A percentile compares a stretch with the other conserved stretches of the same genome.
phyloP scores from a whole-genome alignment of 2,888 invertebrate species.

The Rhamphomyia laevipes region DNA sequence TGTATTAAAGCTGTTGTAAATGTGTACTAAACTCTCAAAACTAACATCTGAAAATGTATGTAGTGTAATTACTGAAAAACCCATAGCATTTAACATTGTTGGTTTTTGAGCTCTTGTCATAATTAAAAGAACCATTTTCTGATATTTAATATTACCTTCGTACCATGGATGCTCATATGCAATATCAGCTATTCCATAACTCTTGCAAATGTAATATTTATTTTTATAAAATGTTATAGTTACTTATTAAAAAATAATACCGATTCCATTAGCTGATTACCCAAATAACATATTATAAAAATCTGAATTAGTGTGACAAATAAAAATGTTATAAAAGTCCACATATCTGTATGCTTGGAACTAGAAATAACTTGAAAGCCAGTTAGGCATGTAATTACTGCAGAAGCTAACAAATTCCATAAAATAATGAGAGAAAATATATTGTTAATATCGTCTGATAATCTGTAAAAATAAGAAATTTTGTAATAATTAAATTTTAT shows the following conservation, averaged over 20 bases:
- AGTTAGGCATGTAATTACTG: background rate
- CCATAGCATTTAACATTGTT: constrained; percentile 2
- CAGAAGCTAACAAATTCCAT: background rate
- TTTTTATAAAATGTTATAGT: background rate
- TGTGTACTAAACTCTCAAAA: too few relatives aligned
- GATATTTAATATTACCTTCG: background rate
- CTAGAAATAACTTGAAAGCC: background rate
- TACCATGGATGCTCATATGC: background rate
- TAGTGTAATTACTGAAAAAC: background rate
- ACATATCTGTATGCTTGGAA: background rate
- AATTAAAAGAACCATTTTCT: background rate
- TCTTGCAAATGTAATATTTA: background rate
- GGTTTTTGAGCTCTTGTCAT: constrained; percentile 2
- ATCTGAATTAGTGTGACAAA: background rate
- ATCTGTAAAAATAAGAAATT: too few relatives aligned
- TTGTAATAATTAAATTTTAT: too few relatives aligned
- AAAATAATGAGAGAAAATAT: background rate
- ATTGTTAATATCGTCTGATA: background rate
- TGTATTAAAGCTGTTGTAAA: too few relatives aligned
- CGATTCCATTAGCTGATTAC: background rate
- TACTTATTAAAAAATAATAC: background rate
- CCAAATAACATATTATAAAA: background rate
- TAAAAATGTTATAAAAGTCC: background rate
- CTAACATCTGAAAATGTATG: background rate
- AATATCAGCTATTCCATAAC: background rate